A percentile compares a stretch with the other conserved stretches of the same genome.
These are phyloP conservation scores for Pedionomus torquatus DNA, from an alignment of 2,113 vertebrate genomes.

Conservation along the genomic window DNA sequence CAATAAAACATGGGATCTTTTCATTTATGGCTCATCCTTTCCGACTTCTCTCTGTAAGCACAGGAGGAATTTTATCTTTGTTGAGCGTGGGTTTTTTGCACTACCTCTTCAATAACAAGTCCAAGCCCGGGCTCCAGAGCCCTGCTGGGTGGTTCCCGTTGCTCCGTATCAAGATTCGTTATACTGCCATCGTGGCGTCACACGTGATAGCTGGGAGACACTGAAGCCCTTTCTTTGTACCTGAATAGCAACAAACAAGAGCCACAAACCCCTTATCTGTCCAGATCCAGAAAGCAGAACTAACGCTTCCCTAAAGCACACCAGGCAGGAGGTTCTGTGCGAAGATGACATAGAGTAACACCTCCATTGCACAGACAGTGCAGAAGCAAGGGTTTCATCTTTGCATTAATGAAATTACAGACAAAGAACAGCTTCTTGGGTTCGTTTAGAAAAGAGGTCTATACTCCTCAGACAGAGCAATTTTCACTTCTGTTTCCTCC, in stretches of 20 bases:
- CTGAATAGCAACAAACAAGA: not conserved
- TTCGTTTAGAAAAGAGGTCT: not conserved
- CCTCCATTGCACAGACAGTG: not conserved
- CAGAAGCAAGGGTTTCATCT: not conserved
- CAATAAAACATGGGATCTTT: not conserved
- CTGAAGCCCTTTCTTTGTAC: not conserved
- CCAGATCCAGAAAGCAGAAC: not conserved
- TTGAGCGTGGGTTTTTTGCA: not conserved
- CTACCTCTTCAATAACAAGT: not conserved
- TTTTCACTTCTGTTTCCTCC: not conserved
- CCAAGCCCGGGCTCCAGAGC: not conserved
- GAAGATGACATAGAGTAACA: not conserved
- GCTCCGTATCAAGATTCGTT: not conserved
- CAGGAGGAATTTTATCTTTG: not conserved
- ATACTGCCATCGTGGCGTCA: not conserved
- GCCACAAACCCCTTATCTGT: not conserved
- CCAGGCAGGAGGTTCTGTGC: not conserved
- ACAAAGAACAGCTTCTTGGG: not conserved
- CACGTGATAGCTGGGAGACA: not conserved
- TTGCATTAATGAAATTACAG: not conserved
- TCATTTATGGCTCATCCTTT: not conserved
- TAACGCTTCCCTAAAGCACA: fast-evolving
- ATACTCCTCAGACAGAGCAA: not conserved
- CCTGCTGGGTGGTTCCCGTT: not conserved
- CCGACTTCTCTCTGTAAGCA: not conserved